Base-by-base conservation (phyloP, 2,797 vertebrate species). In the Artibeus jamaicensis region DNA sequence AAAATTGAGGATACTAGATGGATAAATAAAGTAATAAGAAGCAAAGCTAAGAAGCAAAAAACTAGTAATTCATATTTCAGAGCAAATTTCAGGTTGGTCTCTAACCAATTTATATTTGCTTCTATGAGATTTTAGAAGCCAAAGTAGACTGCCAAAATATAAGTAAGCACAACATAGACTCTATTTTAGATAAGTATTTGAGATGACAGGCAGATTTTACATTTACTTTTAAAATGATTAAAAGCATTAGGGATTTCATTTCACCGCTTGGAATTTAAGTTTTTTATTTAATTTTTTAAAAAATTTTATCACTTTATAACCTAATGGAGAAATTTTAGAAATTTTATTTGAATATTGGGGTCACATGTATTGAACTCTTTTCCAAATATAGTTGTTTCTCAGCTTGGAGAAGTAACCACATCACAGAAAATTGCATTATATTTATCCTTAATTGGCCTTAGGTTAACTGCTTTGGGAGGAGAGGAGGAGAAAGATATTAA, bases 381-480 rank as follows among this genome's bases (percentile, higher is more conserved):
- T 86, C 24, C 44, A 89, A 77, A 94, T 89, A 71, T 32, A 76
- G 53, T 86, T 79, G 46, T 59, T 81, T 62, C 19, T 93, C n/a
- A 65, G 57, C n/a, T 73, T 68, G 19, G 48, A 77, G 53, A 89
- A 9, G 3, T 78, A 76, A 93, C 34, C 11, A 21, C 57, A 92
- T 83, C 74, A 79, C 7, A 89, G 83, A 92, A 77, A 87, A 90
- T 6, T 79, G 9, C 37, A 92, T 50, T 70, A 39, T 77, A 70
- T 88, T 82, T 74, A 93, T 83, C 24, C 71, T 29, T 91, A 96
- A 71, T 71, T 93, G 39, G n/a, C 76, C 74, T 92, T 68, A 9
- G 14, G 62, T 92, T 95, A 91, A 81, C 42, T 86, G 57, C 37
- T 89, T 86, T 95, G 44, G 57, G 34, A 95, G 22, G 26, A 77